Evolutionary conservation across 2,113 vertebrate genomes (phyloP).

Genomic region (Rana temporaria): DNA sequence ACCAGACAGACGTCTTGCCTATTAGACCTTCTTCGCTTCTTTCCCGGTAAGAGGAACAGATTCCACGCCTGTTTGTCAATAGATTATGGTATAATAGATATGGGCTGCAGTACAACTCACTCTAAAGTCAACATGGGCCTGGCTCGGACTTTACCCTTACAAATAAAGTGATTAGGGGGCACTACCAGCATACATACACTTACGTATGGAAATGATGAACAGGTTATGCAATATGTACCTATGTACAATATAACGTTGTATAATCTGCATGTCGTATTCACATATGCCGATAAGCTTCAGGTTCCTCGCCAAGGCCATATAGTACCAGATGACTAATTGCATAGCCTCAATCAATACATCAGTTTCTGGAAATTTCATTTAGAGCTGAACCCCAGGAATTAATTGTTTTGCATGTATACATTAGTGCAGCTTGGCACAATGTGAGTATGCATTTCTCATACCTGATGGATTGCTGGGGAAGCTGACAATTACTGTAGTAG

Average conservation of each 20-base stretch:
- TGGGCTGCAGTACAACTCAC: neutral
- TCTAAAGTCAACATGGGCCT: constrained; percentile 43
- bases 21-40: neutral
- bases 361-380: too few relatives aligned
- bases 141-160: constrained; percentile 45
- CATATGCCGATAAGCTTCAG: neutral
- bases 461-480: too few relatives aligned
- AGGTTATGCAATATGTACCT: too few relatives aligned
- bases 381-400: too few relatives aligned
- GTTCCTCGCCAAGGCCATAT: too few relatives aligned
- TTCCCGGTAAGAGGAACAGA: neutral
- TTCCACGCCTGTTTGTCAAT: constrained; percentile 27
- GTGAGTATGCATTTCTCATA: too few relatives aligned
- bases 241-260: neutral
- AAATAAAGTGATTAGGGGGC: constrained; percentile 15
- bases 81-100: constrained; percentile 31
- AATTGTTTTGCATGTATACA: too few relatives aligned
- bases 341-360: too few relatives aligned
- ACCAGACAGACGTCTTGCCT: neutral
- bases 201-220: neutral
- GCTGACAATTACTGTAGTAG: too few relatives aligned
- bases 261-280: too few relatives aligned
- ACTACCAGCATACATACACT: neutral
- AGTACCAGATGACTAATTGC: too few relatives aligned
- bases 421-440: too few relatives aligned